These are phyloP conservation scores for Alloplasta piceator DNA, from an alignment of 2,888 invertebrate genomes.

Conservation along the genomic window DNA sequence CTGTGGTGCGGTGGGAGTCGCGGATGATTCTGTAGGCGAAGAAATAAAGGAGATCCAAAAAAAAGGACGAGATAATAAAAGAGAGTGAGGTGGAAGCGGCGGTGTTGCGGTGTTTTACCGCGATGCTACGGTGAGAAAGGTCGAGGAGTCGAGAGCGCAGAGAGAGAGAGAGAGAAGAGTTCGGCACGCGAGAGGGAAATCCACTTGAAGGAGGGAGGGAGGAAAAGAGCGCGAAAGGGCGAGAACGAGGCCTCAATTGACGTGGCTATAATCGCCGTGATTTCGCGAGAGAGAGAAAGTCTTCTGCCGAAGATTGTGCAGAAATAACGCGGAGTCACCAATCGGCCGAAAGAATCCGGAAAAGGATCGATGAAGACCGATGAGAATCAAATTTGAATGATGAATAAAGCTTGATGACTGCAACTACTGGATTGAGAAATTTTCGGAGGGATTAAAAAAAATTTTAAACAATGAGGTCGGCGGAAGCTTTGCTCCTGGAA, in stretches of 20 bases:
- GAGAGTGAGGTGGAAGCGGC: slow-evolving; percentile 33
- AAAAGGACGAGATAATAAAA: slow-evolving; percentile 45
- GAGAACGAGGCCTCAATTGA: slow-evolving; percentile 55
- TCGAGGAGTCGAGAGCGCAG: slow-evolving; percentile 62
- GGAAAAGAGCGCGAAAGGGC: slow-evolving; percentile 61
- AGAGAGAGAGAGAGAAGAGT: too few species aligned
- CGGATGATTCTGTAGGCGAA: slow-evolving; percentile 58
- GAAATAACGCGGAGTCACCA: not conserved
- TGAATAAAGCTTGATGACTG: not conserved
- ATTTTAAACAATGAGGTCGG: not conserved
- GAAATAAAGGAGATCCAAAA: slow-evolving; percentile 26
- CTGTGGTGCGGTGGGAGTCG: slow-evolving; percentile 44
- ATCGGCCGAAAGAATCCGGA: not conserved
- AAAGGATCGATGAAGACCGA: not conserved
- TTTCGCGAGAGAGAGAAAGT: slow-evolving; percentile 47
- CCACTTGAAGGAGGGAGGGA: slow-evolving; percentile 55
- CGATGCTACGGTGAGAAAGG: slow-evolving; percentile 59
- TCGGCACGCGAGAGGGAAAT: slow-evolving; percentile 62
- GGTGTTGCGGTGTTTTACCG: slow-evolving; percentile 20
- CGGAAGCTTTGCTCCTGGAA: not conserved
- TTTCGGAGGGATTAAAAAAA: not conserved
- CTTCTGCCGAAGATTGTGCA: not conserved
- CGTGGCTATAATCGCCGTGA: slow-evolving; percentile 42
- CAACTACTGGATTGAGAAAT: not conserved
- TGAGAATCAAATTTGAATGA: not conserved